Conservation (phyloP, 2,113 vertebrate species). For the Alexandromys fortis region DNA sequence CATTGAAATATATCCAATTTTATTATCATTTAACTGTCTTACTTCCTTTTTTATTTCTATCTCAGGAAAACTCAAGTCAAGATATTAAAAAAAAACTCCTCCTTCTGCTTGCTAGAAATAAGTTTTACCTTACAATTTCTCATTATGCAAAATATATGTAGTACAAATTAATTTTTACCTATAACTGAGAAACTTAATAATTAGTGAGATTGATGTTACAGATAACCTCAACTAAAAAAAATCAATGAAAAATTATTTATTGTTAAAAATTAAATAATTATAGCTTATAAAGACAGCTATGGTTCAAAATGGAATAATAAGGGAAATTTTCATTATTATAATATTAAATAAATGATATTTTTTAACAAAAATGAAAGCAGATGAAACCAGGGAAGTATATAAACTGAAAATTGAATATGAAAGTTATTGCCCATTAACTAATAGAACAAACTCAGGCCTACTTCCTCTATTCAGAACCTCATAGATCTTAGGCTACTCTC, state of each 20-base stretch:
- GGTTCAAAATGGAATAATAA: neutral
- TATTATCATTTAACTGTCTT: slow-evolving; percentile 46
- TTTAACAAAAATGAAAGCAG: neutral
- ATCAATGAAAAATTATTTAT: neutral
- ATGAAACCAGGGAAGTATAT: neutral
- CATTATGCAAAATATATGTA: slow-evolving; percentile 30
- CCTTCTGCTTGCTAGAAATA: neutral
- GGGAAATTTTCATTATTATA: neutral
- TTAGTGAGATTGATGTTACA: neutral
- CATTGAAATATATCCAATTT: neutral
- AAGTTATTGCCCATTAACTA: neutral
- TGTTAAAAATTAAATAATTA: neutral
- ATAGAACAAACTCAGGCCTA: neutral
- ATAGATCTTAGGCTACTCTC: neutral
- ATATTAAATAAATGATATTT: neutral
- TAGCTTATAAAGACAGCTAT: neutral
- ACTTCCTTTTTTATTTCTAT: neutral
- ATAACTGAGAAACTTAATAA: neutral
- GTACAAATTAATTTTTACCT: slow-evolving; percentile 21
- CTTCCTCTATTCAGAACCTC: neutral
- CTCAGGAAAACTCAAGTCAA: neutral
- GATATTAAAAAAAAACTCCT: neutral
- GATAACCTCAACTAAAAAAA: slow-evolving; percentile 6
- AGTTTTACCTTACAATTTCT: neutral
- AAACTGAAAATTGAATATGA: neutral